These are phyloP conservation scores for Chloroclystis v-ata DNA, from an alignment of 2,888 invertebrate species.

Conservation along the genomic window DNA sequence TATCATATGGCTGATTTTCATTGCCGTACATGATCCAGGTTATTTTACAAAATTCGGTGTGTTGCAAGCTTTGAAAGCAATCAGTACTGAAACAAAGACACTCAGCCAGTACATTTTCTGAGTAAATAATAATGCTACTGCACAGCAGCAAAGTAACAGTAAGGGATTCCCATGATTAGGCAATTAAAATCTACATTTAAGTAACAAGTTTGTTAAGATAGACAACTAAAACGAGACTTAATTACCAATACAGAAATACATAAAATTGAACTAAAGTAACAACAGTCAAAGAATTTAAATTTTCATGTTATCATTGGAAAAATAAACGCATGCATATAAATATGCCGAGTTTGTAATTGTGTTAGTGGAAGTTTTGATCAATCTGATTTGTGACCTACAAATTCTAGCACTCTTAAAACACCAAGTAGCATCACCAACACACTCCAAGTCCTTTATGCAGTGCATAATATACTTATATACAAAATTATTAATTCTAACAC, in stretches of 20 bases:
- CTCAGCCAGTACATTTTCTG: constrained; percentile 38
- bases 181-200: constrained; percentile 50
- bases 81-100: not conserved
- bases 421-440: constrained; percentile 34
- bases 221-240: constrained; percentile 22
- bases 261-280: constrained; percentile 23
- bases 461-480: constrained; percentile 37
- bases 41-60: not conserved
- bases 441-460: constrained; percentile 20
- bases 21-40: not conserved
- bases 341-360: not conserved
- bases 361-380: constrained; percentile 9
- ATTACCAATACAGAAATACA: constrained; percentile 3
- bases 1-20: constrained; percentile 17
- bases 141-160: constrained; percentile 27
- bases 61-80: not conserved
- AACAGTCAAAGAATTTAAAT: not conserved
- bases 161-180: constrained; percentile 24
- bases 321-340: not conserved
- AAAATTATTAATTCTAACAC: constrained; percentile 36
- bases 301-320: not conserved
- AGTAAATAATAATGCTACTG: constrained; percentile 30
- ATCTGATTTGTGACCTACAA: constrained; percentile 30
- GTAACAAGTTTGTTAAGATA: constrained; percentile 47
- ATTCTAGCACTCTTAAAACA: constrained; percentile 31